These are phyloP conservation scores for Ctenicera cuprea DNA, from an alignment of 2,888 invertebrate genomes.

Conservation along the genomic window DNA sequence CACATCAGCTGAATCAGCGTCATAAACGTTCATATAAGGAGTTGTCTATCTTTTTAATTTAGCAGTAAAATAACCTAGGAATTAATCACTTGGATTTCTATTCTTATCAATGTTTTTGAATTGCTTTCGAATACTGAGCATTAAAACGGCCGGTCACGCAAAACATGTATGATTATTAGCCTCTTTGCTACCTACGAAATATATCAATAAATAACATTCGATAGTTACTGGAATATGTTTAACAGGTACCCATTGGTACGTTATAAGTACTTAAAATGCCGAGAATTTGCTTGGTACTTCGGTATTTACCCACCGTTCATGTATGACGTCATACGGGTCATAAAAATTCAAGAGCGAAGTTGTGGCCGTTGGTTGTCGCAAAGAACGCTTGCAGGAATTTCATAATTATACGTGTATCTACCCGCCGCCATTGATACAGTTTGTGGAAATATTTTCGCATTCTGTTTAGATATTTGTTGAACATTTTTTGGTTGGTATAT, in stretches of 20 bases:
- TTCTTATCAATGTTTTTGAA: conserved; percentile 36
- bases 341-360: conserved; percentile 44
- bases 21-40: not conserved
- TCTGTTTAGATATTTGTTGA: no score
- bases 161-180: conserved; percentile 42
- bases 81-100: conserved; percentile 30
- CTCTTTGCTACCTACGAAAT: conserved; percentile 29
- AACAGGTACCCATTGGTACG: conserved; percentile 35
- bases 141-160: conserved; percentile 38
- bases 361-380: conserved; percentile 31
- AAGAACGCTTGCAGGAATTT: conserved; percentile 37
- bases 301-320: conserved; percentile 36
- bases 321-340: conserved; percentile 46
- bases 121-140: conserved; percentile 27
- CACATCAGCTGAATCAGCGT: conserved; percentile 3
- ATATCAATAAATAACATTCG: conserved; percentile 12
- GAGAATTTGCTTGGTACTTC: conserved; percentile 24
- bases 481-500: no score
- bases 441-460: conserved; percentile 3
- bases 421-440: not conserved
- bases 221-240: conserved; percentile 13
- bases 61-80: not conserved
- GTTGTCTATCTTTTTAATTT: not conserved
- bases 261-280: conserved; percentile 31
- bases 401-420: conserved; percentile 34